Conservation (phyloP, 2,797 vertebrate genomes). For the Limosa lapponica region DNA sequence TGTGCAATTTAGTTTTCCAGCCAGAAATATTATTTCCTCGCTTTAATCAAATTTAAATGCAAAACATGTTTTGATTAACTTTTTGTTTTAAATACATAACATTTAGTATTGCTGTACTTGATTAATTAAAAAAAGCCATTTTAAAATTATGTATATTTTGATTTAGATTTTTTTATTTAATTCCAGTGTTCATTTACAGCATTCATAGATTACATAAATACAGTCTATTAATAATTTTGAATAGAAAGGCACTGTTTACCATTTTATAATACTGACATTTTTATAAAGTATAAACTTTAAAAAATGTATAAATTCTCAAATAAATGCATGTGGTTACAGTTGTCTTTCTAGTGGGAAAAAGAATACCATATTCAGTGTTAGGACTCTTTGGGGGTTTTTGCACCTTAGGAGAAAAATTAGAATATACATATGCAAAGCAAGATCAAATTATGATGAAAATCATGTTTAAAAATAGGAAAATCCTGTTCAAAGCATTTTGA, state of each 20-base stretch:
- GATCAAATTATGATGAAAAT: not conserved
- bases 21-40: not conserved
- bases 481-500: not conserved
- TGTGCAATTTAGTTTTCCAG: not conserved
- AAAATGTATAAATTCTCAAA: not conserved
- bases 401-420: not conserved
- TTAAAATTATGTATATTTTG: not conserved
- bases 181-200: not conserved
- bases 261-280: not conserved
- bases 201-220: not conserved
- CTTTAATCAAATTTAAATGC: not conserved
- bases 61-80: not conserved
- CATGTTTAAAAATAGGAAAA: not conserved
- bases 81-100: not conserved
- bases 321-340: not conserved
- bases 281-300: not conserved
- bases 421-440: not conserved
- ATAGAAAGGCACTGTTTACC: not conserved
- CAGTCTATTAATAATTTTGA: not conserved
- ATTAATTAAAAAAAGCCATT: not conserved
- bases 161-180: not conserved
- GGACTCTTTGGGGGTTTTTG: not conserved
- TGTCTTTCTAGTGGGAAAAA: not conserved
- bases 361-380: not conserved
- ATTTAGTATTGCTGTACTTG: not conserved